Percentiles rank a stretch among this genome's conserved stretches.
phyloP scores from a whole-genome alignment of 2,113 vertebrate species.

The Actinemys pallida region DNA sequence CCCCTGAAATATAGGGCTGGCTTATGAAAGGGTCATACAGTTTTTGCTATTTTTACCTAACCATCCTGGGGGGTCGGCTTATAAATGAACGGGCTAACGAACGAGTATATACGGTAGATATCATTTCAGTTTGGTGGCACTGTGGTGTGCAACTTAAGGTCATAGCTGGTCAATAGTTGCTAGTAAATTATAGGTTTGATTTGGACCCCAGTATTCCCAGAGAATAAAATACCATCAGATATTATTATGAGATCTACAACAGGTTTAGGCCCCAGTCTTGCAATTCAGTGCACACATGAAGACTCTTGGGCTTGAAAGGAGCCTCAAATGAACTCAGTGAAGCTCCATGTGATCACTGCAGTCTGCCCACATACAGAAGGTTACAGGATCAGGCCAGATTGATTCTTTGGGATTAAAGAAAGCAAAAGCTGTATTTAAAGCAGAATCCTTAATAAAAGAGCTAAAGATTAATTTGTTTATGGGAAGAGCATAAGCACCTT shows the following conservation, averaged over 20 bases:
- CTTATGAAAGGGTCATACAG: too few relatives aligned
- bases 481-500: background rate
- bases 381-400: background rate
- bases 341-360: background rate
- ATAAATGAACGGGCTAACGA: too few relatives aligned
- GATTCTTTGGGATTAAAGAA: background rate
- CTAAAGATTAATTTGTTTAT: background rate
- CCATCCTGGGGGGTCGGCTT: too few relatives aligned
- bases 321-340: background rate
- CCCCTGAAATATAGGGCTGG: too few relatives aligned
- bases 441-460: background rate
- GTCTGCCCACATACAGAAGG: background rate
- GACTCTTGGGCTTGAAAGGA: background rate
- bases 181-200: background rate
- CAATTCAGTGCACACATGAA: background rate
- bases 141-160: background rate
- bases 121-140: background rate
- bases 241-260: background rate
- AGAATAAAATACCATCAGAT: background rate
- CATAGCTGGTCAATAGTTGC: background rate
- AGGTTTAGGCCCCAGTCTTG: background rate
- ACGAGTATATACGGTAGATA: background rate
- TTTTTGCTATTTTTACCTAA: too few relatives aligned
- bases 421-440: background rate
- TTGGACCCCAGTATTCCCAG: background rate